A percentile compares a stretch with the other conserved stretches of the same genome.
phyloP scores from a whole-genome alignment of 2,888 invertebrate genomes.

The Steromphala cineraria region DNA sequence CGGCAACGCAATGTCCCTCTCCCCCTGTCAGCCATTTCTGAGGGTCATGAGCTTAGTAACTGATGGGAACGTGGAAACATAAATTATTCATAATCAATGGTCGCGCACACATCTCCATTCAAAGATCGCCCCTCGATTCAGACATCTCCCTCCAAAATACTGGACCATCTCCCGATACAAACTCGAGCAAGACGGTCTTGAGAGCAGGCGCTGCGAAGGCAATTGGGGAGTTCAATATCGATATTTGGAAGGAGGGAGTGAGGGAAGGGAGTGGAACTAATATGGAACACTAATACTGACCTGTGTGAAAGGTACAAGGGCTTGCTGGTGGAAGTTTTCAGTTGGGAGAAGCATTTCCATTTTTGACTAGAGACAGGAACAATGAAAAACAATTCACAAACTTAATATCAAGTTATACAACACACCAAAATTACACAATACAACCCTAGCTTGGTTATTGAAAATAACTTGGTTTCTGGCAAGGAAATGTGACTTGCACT shows the following conservation, averaged over 20 bases:
- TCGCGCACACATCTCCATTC: constrained; percentile 1
- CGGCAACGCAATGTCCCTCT: neutral
- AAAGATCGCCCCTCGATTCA: neutral
- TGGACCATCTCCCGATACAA: neutral
- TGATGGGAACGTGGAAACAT: constrained; percentile 20
- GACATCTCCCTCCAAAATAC: neutral
- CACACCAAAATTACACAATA: no score
- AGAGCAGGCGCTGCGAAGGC: neutral
- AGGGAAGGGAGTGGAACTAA: neutral
- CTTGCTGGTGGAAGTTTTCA: neutral
- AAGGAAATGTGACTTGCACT: no score
- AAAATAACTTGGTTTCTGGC: no score
- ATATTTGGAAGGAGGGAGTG: neutral
- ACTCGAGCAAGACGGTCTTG: neutral
- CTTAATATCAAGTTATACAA: no score
- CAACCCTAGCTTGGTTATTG: no score
- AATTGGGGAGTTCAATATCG: constrained; percentile 15
- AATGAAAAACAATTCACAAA: neutral
- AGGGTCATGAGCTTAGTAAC: neutral
- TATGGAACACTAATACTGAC: constrained; percentile 3
- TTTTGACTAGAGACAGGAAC: neutral
- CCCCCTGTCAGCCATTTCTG: constrained; percentile 7
- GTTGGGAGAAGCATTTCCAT: constrained; percentile 12
- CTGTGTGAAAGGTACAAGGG: constrained; percentile 6
- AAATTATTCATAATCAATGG: constrained; percentile 26